phyloP scores from a whole-genome alignment of 2,888 invertebrate species.

The Drosophila antonietae region DNA sequence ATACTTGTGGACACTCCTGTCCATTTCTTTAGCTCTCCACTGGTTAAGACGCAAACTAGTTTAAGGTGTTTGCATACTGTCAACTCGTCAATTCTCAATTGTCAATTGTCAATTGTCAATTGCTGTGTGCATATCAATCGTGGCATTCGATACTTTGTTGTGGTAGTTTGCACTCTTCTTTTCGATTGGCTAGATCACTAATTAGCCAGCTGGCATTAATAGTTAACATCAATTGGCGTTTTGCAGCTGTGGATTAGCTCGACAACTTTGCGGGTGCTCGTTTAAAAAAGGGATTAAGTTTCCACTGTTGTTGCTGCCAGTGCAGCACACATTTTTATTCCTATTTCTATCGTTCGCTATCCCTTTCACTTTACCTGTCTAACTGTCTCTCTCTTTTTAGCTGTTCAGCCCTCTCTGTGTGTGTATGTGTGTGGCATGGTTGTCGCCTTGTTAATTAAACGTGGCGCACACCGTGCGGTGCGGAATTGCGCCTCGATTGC shows the following conservation, averaged over 20 bases:
- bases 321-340: conserved; percentile 16
- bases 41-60: background rate
- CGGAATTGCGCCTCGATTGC: conserved; percentile 74
- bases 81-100: background rate
- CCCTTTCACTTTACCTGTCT: background rate
- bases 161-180: background rate
- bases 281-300: conserved; percentile 68
- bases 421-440: conserved; percentile 54
- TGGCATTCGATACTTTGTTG: conserved; percentile 9
- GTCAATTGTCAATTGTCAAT: background rate
- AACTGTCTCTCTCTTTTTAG: background rate
- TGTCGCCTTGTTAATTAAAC: conserved; percentile 79
- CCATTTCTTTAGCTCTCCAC: background rate
- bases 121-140: background rate
- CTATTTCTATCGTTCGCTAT: conserved; percentile 4
- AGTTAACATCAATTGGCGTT: conserved; percentile 37
- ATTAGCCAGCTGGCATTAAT: conserved; percentile 28
- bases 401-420: background rate
- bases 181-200: conserved; percentile 7
- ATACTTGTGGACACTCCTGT: too few relatives aligned
- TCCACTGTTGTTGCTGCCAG: conserved; percentile 19
- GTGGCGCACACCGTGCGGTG: conserved; percentile 65
- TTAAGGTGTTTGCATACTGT: background rate
- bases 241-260: conserved; percentile 25
- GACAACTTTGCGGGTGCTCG: conserved; percentile 19